Percentiles rank a stretch among this genome's conserved stretches.
Conservation (phyloP, 2,797 vertebrate genomes). For the Rhynchonycteris naso region DNA sequence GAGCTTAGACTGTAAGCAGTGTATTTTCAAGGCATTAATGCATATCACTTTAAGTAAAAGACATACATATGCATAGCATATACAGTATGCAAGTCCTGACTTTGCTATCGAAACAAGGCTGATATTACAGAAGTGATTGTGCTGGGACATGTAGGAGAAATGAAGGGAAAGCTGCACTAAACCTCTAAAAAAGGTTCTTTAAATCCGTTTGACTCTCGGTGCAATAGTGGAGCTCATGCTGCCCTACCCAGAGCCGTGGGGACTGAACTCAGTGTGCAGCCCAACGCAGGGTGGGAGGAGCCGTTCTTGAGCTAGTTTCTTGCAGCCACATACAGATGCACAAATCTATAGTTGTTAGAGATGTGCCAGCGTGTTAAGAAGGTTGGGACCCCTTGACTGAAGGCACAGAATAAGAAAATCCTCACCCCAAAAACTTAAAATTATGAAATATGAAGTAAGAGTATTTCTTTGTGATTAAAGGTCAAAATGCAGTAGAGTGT, state of each 20-base stretch:
- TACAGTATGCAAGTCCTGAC: not conserved
- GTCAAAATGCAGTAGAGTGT: not conserved
- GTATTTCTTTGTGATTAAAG: constrained; percentile 21
- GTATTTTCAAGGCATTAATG: constrained; percentile 33
- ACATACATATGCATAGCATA: not conserved
- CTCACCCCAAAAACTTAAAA: not conserved
- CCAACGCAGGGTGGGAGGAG: not conserved
- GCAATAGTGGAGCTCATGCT: not conserved
- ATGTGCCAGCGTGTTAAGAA: not conserved
- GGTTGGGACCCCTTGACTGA: not conserved
- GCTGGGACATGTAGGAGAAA: not conserved
- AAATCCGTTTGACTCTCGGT: not conserved
- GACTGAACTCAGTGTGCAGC: not conserved
- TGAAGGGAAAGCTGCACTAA: not conserved
- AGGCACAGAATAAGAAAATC: constrained; percentile 16
- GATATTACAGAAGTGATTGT: not conserved
- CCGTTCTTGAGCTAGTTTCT: not conserved
- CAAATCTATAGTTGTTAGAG: not conserved
- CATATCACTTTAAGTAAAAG: constrained; percentile 32
- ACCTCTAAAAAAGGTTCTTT: not conserved
- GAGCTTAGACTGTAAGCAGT: not conserved
- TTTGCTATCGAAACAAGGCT: not conserved
- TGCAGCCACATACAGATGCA: not conserved
- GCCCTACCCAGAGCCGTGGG: not conserved
- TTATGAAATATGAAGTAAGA: not conserved